Evolutionary conservation across 2,888 invertebrate genomes (phyloP).

Genomic region (Caenorhabditis sp.): DNA sequence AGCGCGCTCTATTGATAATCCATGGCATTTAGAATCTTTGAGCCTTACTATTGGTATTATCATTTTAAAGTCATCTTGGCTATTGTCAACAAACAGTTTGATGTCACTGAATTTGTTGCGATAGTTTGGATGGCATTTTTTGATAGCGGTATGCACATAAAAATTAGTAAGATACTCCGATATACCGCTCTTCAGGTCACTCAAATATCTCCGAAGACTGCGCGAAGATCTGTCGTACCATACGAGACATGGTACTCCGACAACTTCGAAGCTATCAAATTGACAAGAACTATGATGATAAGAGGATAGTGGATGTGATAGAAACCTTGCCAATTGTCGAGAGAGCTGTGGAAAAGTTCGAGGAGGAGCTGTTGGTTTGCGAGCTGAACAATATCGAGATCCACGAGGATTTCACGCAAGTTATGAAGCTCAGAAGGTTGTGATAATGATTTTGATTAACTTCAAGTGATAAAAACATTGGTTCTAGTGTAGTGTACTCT

Average conservation of each 20-base stretch:
- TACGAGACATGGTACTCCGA: slow-evolving; percentile 19
- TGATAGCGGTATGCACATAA: background rate
- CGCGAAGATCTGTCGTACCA: slow-evolving; percentile 7
- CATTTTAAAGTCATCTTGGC: background rate
- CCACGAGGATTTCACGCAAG: slow-evolving; percentile 32
- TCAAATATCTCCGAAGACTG: slow-evolving; percentile 5
- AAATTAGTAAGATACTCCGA: background rate
- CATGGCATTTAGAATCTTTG: too few relatives aligned
- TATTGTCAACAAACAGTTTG: too few relatives aligned
- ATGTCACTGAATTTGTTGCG: too few relatives aligned
- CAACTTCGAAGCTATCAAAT: slow-evolving; percentile 13
- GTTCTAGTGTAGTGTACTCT: too few relatives aligned
- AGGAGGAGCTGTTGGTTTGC: slow-evolving; percentile 37
- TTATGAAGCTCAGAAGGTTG: slow-evolving; percentile 14
- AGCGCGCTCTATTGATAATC: background rate
- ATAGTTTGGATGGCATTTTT: background rate
- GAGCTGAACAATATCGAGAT: slow-evolving; percentile 33
- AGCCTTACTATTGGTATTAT: too few relatives aligned
- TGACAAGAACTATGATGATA: background rate
- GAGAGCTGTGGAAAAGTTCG: slow-evolving; percentile 24
- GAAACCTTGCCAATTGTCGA: slow-evolving; percentile 10
- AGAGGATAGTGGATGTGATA: slow-evolving; percentile 26
- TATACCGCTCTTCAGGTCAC: slow-evolving; percentile 5
- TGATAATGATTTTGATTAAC: too few relatives aligned
- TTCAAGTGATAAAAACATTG: too few relatives aligned